A percentile compares a stretch with the other conserved stretches of the same genome.
Conservation (phyloP, 2,113 vertebrate genomes). For the Prietella phreatophila region DNA sequence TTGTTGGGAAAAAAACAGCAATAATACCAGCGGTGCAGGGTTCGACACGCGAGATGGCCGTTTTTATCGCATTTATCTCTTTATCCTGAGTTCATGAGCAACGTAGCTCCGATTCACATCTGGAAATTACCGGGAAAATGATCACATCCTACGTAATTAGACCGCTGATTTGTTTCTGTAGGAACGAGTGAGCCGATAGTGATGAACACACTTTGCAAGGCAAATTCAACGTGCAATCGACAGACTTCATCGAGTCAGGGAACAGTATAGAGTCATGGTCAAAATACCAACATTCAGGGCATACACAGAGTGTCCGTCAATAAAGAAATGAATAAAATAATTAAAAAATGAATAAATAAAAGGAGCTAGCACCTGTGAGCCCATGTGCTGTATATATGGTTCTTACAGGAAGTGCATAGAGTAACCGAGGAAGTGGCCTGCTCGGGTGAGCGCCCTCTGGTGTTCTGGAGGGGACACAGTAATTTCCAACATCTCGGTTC, state of each 20-base stretch:
- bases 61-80: background rate
- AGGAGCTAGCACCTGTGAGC: background rate
- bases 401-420: background rate
- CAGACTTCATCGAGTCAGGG: background rate
- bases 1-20: background rate
- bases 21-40: background rate
- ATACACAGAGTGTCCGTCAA: background rate
- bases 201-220: background rate
- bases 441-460: background rate
- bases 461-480: background rate
- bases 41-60: background rate
- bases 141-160: background rate
- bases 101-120: background rate
- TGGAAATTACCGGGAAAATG: background rate
- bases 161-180: background rate
- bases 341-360: too few relatives aligned
- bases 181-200: background rate
- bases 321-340: too few relatives aligned
- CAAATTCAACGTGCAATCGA: background rate
- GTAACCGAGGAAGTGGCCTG: background rate
- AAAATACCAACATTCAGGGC: background rate
- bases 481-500: background rate
- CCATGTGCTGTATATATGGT: background rate
- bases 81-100: background rate
- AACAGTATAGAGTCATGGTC: background rate